Base-by-base conservation (phyloP, 2,888 invertebrate genomes). In the Oxycera nigricornis region DNA sequence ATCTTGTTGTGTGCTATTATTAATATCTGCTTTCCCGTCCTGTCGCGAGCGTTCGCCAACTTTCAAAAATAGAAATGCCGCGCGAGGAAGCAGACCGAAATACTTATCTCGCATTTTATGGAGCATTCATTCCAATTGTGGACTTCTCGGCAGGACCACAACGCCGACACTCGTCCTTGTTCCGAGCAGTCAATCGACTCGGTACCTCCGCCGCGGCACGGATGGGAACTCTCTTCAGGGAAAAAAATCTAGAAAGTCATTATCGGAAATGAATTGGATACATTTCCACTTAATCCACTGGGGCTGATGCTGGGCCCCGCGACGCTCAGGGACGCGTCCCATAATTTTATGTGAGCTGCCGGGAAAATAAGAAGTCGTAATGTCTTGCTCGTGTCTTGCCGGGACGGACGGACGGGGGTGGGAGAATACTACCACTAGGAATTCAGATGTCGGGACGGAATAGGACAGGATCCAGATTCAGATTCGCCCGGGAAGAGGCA, bases 241-340 rank as follows among this genome's bases (percentile, higher is more conserved):
- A 52, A 52, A 24, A 28, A 35, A 70, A 52, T 70, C 70, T 31
- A 30, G 55, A 70, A 70, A 70, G 70, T 70, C 70, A 70, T 70
- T 70, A 70, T 52, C 70, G 70, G 70, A 55, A 70, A 70, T 41
- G 70, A 70, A 70, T 70, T 70, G 52, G 70, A 52, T 70, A 70
- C 70, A 52, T 52, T 70, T 70, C 70, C 52, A 70, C 55, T 52
- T 70, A 52, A 70, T 70, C 70, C 70, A 22, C 17, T 70, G 70
- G 55, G 52, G 52, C 55, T 52, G 52, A 35, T 52, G 11, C 17
- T 35, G 26, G 30, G 31, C 67, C n/a, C 11, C 55, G 31, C 30
- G 55, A 24, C 55, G 3, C 46, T n/a, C 11, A 22, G 55, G 0
- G 55, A 20, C 55, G 20, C 26, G 28, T 17, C 35, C 68, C 50